Conservation (phyloP, 2,888 invertebrate genomes). For the Kryphioiulus occultus region DNA sequence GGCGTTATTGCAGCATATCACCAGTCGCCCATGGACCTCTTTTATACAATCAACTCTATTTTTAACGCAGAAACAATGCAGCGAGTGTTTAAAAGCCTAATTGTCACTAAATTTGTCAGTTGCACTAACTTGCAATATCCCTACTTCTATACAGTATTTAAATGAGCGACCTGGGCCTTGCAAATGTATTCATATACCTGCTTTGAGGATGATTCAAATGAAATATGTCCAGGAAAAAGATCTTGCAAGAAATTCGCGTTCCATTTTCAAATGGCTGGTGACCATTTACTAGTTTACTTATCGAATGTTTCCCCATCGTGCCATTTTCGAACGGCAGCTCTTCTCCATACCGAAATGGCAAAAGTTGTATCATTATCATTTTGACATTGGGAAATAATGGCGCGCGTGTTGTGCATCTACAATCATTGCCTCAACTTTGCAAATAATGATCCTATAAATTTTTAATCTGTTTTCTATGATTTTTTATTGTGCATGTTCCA, state of each 20-base stretch:
- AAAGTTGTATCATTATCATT: not conserved
- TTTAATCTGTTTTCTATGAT: conserved; percentile 38
- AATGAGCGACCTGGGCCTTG: too few species aligned
- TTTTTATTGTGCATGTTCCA: not conserved
- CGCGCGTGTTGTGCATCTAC: not conserved
- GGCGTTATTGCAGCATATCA: not conserved
- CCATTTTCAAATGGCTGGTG: not conserved
- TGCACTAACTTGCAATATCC: too few species aligned
- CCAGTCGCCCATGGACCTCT: too few species aligned
- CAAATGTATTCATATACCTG: not conserved
- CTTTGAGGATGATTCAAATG: not conserved
- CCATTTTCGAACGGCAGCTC: not conserved
- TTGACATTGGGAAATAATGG: not conserved
- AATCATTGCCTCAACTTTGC: not conserved
- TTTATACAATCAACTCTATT: not conserved
- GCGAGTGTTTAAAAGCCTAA: too few species aligned
- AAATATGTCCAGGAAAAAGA: not conserved
- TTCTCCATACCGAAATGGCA: not conserved
- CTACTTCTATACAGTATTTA: too few species aligned
- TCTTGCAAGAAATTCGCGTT: not conserved
- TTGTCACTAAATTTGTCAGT: too few species aligned
- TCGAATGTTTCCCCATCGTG: not conserved
- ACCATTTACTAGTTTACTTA: not conserved
- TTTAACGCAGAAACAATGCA: not conserved
- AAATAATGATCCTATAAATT: not conserved